phyloP scores from a whole-genome alignment of 1,140 invertebrate species.

The Caenorhabditis briggsae region DNA sequence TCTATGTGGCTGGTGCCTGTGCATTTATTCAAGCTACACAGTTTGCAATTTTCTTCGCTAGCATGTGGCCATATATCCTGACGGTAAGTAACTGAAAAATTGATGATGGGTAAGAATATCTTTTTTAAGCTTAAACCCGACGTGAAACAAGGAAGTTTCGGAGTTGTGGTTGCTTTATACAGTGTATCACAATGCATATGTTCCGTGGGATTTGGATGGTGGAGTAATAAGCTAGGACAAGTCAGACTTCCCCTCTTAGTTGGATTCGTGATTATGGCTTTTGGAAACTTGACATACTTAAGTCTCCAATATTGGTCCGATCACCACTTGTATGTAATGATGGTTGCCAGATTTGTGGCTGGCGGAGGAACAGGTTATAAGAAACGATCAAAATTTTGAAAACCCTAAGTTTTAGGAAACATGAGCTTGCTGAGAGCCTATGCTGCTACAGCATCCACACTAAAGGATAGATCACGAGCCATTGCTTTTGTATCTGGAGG shows the following conservation, averaged over 20 bases:
- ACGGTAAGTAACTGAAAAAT: neutral
- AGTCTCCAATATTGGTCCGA: slow-evolving; percentile 59
- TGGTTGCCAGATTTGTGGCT: slow-evolving; percentile 68
- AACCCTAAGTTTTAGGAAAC: slow-evolving; percentile 53
- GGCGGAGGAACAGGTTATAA: slow-evolving; percentile 70
- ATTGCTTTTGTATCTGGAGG: slow-evolving; percentile 67
- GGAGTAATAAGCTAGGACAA: slow-evolving; percentile 55
- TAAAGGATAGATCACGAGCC: slow-evolving; percentile 62
- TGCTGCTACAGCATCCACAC: slow-evolving; percentile 65
- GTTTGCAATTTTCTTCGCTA: slow-evolving; percentile 47
- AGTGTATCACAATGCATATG: slow-evolving; percentile 41
- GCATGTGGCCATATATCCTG: slow-evolving; percentile 40
- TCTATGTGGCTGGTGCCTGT: slow-evolving; percentile 43
- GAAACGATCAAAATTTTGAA: neutral
- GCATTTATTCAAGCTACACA: slow-evolving; percentile 57
- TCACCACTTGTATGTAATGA: slow-evolving; percentile 61
- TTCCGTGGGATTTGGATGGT: slow-evolving; percentile 19
- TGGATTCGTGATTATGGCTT: slow-evolving; percentile 69
- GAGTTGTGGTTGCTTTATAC: slow-evolving; percentile 29
- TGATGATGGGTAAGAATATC: no score
- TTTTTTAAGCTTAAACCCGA: slow-evolving; percentile 21
- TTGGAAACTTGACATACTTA: slow-evolving; percentile 70
- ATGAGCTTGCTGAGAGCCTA: slow-evolving; percentile 62
- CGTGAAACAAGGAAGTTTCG: slow-evolving; percentile 37
- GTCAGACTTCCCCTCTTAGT: slow-evolving; percentile 60